phyloP scores from a whole-genome alignment of 2,888 invertebrate species.

The Lampropteryx suffumata region DNA sequence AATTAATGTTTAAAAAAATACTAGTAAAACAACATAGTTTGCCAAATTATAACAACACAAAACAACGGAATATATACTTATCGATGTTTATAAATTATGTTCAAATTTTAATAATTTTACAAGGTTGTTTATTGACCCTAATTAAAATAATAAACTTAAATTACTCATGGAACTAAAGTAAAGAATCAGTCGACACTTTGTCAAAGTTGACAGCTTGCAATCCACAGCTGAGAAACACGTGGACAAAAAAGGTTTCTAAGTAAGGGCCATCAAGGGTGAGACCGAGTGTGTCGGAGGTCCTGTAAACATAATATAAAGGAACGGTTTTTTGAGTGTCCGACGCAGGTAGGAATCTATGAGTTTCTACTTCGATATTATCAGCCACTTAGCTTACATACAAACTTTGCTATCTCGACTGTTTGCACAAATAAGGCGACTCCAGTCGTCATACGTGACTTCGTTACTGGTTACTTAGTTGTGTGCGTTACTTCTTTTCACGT shows the following conservation, averaged over 20 bases:
- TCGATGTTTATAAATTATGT: no score
- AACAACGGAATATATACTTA: no score
- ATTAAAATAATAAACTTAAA: no score
- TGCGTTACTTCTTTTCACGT: constrained; percentile 34
- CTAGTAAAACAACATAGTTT: no score
- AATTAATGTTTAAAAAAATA: no score
- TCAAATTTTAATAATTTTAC: no score
- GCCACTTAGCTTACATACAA: constrained; percentile 65
- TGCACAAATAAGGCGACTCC: constrained; percentile 71
- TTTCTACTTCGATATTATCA: constrained; percentile 60
- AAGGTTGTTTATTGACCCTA: no score
- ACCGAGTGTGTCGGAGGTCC: constrained; percentile 77
- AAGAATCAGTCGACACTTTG: no score
- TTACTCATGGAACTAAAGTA: no score
- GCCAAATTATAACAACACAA: no score
- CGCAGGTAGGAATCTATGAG: constrained; percentile 63
- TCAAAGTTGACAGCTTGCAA: no score
- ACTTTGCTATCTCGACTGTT: constrained; percentile 73
- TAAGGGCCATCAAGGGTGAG: constrained; percentile 47
- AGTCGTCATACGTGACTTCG: constrained; percentile 56
- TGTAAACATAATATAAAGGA: constrained; percentile 76
- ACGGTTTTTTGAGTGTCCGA: constrained; percentile 66
- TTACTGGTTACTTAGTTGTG: constrained; percentile 43
- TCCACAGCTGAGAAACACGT: constrained; percentile 41
- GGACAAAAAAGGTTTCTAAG: constrained; percentile 72